phyloP scores from a whole-genome alignment of 2,888 invertebrate species.

The Ormyrus rosae region DNA sequence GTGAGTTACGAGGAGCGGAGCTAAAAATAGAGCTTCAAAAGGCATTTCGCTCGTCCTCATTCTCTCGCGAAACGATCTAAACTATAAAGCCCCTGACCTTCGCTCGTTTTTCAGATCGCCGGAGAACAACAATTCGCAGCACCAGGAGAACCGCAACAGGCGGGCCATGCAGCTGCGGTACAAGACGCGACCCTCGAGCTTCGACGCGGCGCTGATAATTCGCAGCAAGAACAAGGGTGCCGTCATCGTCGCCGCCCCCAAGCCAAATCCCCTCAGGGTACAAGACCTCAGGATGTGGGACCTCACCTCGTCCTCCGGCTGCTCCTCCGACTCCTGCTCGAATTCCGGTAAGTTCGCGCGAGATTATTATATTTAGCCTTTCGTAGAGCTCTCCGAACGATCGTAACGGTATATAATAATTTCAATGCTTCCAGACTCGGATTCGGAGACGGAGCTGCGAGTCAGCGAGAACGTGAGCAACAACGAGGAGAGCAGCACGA shows the following conservation, averaged over 20 bases:
- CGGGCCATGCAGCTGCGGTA: constrained; percentile 63
- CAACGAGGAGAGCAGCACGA: constrained; percentile 55
- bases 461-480: constrained; percentile 53
- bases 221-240: constrained; percentile 61
- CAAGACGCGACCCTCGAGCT: constrained; percentile 65
- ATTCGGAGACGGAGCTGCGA: constrained; percentile 61
- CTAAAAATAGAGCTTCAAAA: too few species aligned
- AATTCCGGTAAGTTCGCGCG: constrained; percentile 54
- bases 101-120: constrained; percentile 16
- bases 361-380: neutral
- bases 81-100: too few species aligned
- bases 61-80: too few species aligned
- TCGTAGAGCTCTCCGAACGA: neutral
- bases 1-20: too few species aligned
- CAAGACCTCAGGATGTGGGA: constrained; percentile 65
- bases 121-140: constrained; percentile 60
- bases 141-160: constrained; percentile 64
- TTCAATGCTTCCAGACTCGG: constrained; percentile 52
- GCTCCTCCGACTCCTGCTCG: constrained; percentile 64
- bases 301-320: constrained; percentile 65
- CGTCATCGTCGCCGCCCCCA: constrained; percentile 14
- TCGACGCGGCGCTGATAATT: constrained; percentile 64
- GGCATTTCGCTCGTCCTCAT: too few species aligned
- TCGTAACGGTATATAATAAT: too few species aligned
- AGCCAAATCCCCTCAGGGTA: constrained; percentile 39